These are phyloP conservation scores for Podargus strigoides DNA, from an alignment of 2,797 vertebrate genomes.

Conservation along the genomic window DNA sequence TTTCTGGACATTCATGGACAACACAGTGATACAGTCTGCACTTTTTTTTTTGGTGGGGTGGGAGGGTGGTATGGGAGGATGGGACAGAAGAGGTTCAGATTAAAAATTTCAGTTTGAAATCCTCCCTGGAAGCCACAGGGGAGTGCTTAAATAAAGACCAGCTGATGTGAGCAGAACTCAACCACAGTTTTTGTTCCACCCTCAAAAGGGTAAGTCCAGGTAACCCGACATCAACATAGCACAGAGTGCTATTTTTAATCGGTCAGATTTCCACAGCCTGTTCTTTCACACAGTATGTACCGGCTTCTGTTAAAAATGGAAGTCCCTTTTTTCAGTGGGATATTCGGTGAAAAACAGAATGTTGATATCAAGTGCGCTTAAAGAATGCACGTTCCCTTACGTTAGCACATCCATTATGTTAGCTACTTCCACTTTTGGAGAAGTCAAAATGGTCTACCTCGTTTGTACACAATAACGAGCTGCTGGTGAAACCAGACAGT, in stretches of 20 bases:
- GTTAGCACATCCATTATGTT: neutral
- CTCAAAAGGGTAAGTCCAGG: neutral
- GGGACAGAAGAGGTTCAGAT: neutral
- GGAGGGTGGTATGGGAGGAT: too few relatives aligned
- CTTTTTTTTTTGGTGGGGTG: fast-evolving
- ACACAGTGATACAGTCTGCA: neutral
- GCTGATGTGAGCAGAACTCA: neutral
- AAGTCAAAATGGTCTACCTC: neutral
- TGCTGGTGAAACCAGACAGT: neutral
- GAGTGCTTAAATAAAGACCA: neutral
- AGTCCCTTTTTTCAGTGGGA: neutral
- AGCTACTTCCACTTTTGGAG: neutral
- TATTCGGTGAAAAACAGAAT: neutral
- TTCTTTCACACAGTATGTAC: neutral
- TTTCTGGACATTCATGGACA: neutral
- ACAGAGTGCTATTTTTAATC: neutral
- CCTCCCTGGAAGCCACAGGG: neutral
- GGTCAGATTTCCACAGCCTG: neutral
- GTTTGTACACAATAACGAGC: neutral
- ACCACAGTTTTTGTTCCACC: neutral
- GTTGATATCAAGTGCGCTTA: neutral
- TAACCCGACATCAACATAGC: neutral
- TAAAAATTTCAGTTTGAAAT: neutral
- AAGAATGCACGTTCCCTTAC: neutral
- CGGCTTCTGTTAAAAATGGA: neutral